Base-by-base conservation (phyloP, 2,113 vertebrate genomes). In the Lophius piscatorius region DNA sequence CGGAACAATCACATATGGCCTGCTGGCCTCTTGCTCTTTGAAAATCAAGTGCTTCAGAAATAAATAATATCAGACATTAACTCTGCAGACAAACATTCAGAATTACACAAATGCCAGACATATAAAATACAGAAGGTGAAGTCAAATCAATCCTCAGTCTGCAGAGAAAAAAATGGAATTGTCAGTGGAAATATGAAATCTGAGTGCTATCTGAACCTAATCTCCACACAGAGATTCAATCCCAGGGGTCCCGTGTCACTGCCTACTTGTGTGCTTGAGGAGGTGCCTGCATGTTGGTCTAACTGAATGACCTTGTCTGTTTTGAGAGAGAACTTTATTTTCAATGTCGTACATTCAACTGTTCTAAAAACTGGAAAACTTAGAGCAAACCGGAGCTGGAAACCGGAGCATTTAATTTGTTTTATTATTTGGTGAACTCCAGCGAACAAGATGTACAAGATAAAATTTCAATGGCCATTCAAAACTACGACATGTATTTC, bases 101-200 rank as follows among this genome's bases (percentile, higher is more conserved):
- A 54, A 21, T 42, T 55, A 74, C 62, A 76, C 47, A 28, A 28
- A 67, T 21, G 47, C 61, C 34, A 75, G 46, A 61, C 8, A 69
- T 60, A 14, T 1, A 79, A 65, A 67, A 24, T 47, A 62, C 68
- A 81, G 18, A 60, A 33, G 16, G 33, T 10, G 26, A 80, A 82
- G 74, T 65, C 64, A 52, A 83, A 72, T 47, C 63, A 71, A 54
- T 70, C 77, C 59, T 78, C 61, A 35, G 24, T 28, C 58, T 63
- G 54, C 41, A 78, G 55, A 52, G 50, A 59, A 44, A 20, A 73
- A 85, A 85, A 85, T 80, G 73, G 57, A 66, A 47, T 80, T 76
- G 76, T 76, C 82, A 68, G 75, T 82, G 83, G 54, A 76, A 87
- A 86, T 81, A 84, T 81, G 71, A 88, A 84, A 88, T 81, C 67